Conservation (phyloP, 1,140 invertebrate species). For the Habropoda laboriosa region DNA sequence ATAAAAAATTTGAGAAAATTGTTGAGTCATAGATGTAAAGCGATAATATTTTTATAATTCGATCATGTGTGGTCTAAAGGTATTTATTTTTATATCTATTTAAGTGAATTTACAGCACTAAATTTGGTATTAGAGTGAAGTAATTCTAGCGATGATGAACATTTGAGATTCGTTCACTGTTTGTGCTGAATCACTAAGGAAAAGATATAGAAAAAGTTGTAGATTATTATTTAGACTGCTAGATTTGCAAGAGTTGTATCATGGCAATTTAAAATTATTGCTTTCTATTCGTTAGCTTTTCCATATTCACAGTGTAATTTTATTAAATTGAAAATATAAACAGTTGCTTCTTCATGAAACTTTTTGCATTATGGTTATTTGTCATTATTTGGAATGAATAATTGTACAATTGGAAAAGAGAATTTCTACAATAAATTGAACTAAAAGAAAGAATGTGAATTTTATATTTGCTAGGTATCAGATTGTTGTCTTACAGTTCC, state of each 20-base stretch:
- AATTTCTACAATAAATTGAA: neutral
- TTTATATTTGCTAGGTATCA: too few relatives aligned
- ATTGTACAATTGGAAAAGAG: neutral
- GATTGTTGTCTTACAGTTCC: too few relatives aligned
- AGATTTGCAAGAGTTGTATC: neutral
- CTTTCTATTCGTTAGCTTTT: slow-evolving; percentile 6
- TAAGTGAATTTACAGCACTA: neutral
- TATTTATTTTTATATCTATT: slow-evolving; percentile 6
- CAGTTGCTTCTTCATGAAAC: neutral
- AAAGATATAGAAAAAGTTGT: neutral
- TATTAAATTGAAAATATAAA: neutral
- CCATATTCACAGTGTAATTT: neutral
- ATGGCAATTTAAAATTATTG: neutral
- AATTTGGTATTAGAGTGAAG: slow-evolving; percentile 2
- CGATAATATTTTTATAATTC: neutral
- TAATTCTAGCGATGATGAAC: slow-evolving; percentile 5
- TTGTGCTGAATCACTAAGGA: slow-evolving; percentile 10
- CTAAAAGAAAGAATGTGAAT: neutral
- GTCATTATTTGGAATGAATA: neutral
- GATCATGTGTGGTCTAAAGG: neutral
- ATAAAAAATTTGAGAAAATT: neutral
- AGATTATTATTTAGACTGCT: neutral
- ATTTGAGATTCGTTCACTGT: slow-evolving; percentile 4
- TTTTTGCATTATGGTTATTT: neutral
- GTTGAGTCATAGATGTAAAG: neutral